Evolutionary conservation across 2,888 invertebrate genomes (phyloP).

Genomic region (Aphidius colemani): DNA sequence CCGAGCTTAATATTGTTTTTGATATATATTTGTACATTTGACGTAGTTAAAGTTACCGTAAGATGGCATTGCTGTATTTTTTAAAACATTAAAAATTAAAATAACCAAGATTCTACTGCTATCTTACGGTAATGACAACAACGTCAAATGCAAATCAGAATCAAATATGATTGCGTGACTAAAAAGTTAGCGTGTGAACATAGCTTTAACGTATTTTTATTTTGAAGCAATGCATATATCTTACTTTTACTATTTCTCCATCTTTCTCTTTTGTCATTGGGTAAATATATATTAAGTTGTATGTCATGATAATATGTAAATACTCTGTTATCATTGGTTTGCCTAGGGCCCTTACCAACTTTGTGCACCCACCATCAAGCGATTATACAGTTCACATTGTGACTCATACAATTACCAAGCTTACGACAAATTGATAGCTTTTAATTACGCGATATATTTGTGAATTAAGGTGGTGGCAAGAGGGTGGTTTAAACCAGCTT

Average conservation of each 20-base stretch:
- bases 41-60: no score
- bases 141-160: no score
- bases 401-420: conserved; percentile 58
- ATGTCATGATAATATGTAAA: conserved; percentile 58
- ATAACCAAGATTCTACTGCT: no score
- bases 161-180: no score
- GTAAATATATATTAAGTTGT: conserved; percentile 33
- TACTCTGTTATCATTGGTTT: conserved; percentile 54
- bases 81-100: no score
- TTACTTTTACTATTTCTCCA: background rate
- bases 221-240: background rate
- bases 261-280: background rate
- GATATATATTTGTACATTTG: no score
- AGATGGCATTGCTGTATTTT: no score
- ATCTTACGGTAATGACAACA: no score
- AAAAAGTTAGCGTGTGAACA: no score
- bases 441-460: conserved; percentile 52
- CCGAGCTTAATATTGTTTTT: no score
- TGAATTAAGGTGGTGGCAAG: conserved; percentile 48
- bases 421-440: conserved; percentile 59
- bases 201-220: no score
- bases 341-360: conserved; percentile 30
- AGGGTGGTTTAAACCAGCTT: conserved; percentile 8
- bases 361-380: conserved; percentile 33
- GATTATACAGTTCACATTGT: conserved; percentile 56